Evolutionary conservation across 2,888 invertebrate species (phyloP), one percentile per base, ranked within the genome.

Genomic region (Plebejus melissa): DNA sequence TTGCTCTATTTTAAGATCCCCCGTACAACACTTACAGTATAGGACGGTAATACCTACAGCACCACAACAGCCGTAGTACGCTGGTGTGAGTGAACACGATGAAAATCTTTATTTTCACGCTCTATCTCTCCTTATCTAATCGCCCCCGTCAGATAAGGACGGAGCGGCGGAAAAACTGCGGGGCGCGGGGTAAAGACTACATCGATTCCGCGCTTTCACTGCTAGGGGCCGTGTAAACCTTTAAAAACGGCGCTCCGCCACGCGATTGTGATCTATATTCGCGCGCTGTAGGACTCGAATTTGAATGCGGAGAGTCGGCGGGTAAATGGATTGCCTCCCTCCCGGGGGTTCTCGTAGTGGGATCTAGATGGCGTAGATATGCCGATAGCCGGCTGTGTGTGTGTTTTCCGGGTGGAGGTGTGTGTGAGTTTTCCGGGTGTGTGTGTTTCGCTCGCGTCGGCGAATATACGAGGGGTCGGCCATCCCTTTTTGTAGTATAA

Each of bases 91-190:
- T 93, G 91, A 91, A 93, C 93, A 93, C 93, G 93, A 93, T 93
- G 93, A 93, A 93, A 93, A 93, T 93, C 93, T 93, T 93, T 93
- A 93, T 93, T 93, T 93, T 93, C 92, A 93, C 93, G 93, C 93
- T 93, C 90, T 93, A 93, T 93, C 93, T 93, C 90, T 93, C 93
- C 91, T 93, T 93, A 93, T 93, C 93, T 93, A 93, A 93, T 93
- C 93, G 90, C 90, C 82, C 82, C 86, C 87, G 92, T 89, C 91
- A 89, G 93, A 93, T 93, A 93, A 93, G 93, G 93, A 93, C 92
- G 88, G 93, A 92, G 86, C 88, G 88, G 90, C 91, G 92, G 93
- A 93, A 93, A 93, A 93, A 93, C 93, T 91, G 92, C 89, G 92
- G 92, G 89, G 88, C 82, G 92, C 87, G 93, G 90, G 91, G 93